Percentiles rank a stretch among this genome's conserved stretches.
These are phyloP conservation scores for Perdita meconis DNA, from an alignment of 2,888 invertebrate species.

Conservation along the genomic window DNA sequence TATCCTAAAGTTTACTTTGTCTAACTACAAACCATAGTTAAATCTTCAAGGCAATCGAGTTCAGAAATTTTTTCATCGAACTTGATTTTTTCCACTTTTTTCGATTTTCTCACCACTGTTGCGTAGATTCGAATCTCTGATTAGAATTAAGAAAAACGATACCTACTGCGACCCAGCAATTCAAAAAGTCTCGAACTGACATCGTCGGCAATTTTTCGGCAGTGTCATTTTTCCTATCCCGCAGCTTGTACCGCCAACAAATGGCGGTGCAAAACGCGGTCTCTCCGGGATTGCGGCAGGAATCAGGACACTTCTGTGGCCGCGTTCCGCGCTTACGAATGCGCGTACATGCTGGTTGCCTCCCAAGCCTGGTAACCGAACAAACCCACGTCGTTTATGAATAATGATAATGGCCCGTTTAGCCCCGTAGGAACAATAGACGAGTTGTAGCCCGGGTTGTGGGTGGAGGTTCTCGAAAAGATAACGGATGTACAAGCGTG, in stretches of 20 bases:
- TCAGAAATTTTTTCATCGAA: no score
- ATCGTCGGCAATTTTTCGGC: background rate
- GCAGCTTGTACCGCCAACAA: background rate
- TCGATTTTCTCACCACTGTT: no score
- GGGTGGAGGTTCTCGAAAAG: slow-evolving; percentile 71
- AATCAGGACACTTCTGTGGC: slow-evolving; percentile 48
- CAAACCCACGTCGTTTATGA: slow-evolving; percentile 74
- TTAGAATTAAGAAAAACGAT: no score
- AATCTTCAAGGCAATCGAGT: no score
- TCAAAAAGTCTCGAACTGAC: background rate
- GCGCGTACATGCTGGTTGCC: slow-evolving; percentile 40
- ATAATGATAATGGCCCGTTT: slow-evolving; percentile 79
- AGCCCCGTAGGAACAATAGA: slow-evolving; percentile 78
- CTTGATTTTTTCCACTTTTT: no score
- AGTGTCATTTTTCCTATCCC: background rate
- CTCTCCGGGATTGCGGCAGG: slow-evolving; percentile 49
- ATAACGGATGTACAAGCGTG: slow-evolving; percentile 67
- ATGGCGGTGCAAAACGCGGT: slow-evolving; percentile 29
- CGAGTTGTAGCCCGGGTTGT: slow-evolving; percentile 75
- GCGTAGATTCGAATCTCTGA: no score
- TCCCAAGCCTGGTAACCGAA: slow-evolving; percentile 45
- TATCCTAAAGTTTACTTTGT: no score
- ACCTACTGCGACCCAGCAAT: background rate
- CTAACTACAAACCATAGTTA: no score
- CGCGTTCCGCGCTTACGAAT: slow-evolving; percentile 42